Evolutionary conservation across 2,888 invertebrate species (phyloP).

Genomic region (Zaprionus bogoriensis): DNA sequence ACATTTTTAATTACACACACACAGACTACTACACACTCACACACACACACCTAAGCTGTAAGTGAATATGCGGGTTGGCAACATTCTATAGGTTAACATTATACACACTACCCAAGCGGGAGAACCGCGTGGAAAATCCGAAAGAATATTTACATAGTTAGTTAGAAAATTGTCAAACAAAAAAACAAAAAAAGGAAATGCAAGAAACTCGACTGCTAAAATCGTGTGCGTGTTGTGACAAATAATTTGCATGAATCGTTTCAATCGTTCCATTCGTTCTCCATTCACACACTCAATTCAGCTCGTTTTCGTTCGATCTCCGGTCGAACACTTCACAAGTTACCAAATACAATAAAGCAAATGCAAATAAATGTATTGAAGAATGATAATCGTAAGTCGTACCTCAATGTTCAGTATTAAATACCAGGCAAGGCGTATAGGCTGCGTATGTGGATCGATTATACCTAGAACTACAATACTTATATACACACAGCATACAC

Average conservation of each 20-base stretch:
- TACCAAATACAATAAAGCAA: conserved; percentile 29
- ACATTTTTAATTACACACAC: conserved; percentile 54
- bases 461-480: conserved; percentile 16
- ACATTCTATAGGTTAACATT: conserved; percentile 71
- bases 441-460: conserved; percentile 4
- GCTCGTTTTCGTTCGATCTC: conserved; percentile 25
- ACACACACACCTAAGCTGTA: conserved; percentile 27
- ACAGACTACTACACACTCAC: background rate
- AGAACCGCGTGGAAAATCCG: conserved; percentile 16
- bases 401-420: conserved; percentile 73
- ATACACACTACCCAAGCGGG: conserved; percentile 50
- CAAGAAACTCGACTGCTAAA: background rate
- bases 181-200: background rate
- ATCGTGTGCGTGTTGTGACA: conserved; percentile 61
- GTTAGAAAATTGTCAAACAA: conserved; percentile 49
- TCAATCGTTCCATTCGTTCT: too few species aligned
- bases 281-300: conserved; percentile 10
- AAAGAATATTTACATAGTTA: conserved; percentile 58
- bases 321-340: conserved; percentile 12
- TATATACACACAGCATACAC: conserved; percentile 4
- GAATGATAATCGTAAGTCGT: conserved; percentile 77
- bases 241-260: conserved; percentile 58
- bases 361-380: conserved; percentile 53
- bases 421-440: conserved; percentile 27
- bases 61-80: conserved; percentile 62